Evolutionary conservation across 2,797 vertebrate species (phyloP), one percentile per base, ranked within the genome.

Genomic region (Lepus townsendii): DNA sequence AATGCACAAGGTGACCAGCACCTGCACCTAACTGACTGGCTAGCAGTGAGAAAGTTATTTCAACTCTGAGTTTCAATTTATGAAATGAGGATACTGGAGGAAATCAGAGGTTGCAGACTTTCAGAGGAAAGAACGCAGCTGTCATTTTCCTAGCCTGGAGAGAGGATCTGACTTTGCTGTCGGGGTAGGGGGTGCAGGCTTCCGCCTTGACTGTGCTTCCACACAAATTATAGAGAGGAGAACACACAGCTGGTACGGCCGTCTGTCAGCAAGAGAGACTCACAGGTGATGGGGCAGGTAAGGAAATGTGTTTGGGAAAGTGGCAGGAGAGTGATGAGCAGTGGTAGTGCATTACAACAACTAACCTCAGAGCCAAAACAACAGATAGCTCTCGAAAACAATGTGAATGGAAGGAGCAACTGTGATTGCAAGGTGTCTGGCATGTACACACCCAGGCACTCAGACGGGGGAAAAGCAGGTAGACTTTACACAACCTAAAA

Each of bases 41-140:
- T 0, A 73, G 57, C 72, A 35, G 77, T 76, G 76, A 83, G 82
- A 87, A 75, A 88, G 60, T 83, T 68, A 69, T 26, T 82, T 60
- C 71, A 62, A 24, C 79, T 77, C 88, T 76, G 32, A 52, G 30
- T 57, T 88, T 94, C 83, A 76, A 83, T 91, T n/a, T 95, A 60
- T 78, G 79, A 95, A 93, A 94, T 54, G 14, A 95, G 72, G 73
- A 47, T 24, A 16, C 10, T 86, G 62, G 20, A 65, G 47, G 82
- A 93, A 95, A 95, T 84, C 42, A 88, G 88, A 73, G 68, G 50
- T 30, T 82, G 68, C 30, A 52, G 35, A 62, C 32, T 84, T 73
- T 42, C 27, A 47, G 52, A n/a, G 38, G 50, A 80, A 7, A 93
- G 17, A 24, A 87, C 50, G 69, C 76, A 32, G 35, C 50, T 95